These are phyloP conservation scores for Drosophila melanogaster DNA, from an alignment of 1,140 invertebrate species.

Conservation along the genomic window Release_6_plus_ISO1_MT NT_033777.3:6666501-6667000, in stretches of 20 bases:
- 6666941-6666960: constrained; percentile 60
- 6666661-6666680: constrained; percentile 12
- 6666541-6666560: constrained; percentile 72
- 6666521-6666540: constrained; percentile 52
- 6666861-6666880: constrained; percentile 69
- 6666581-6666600: constrained; percentile 13
- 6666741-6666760: constrained; percentile 44
- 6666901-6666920: constrained; percentile 76
- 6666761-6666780: constrained; percentile 58
- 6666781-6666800: constrained; percentile 42
- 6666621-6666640: constrained; percentile 37
- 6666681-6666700: constrained; percentile 46
- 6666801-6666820: constrained; percentile 34
- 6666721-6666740: constrained; percentile 31
- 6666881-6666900: constrained; percentile 81
- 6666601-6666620: constrained; percentile 16
- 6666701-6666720: constrained; percentile 56
- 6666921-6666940: constrained; percentile 78
- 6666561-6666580: constrained; percentile 59
- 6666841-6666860: constrained; percentile 65
- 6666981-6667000: constrained; percentile 69
- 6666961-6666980: constrained; percentile 55
- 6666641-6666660: constrained; percentile 18
- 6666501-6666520: constrained; percentile 34
- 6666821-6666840: constrained; percentile 78